Evolutionary conservation across 2,888 invertebrate species (phyloP).

Genomic region (Chirona hameri): DNA sequence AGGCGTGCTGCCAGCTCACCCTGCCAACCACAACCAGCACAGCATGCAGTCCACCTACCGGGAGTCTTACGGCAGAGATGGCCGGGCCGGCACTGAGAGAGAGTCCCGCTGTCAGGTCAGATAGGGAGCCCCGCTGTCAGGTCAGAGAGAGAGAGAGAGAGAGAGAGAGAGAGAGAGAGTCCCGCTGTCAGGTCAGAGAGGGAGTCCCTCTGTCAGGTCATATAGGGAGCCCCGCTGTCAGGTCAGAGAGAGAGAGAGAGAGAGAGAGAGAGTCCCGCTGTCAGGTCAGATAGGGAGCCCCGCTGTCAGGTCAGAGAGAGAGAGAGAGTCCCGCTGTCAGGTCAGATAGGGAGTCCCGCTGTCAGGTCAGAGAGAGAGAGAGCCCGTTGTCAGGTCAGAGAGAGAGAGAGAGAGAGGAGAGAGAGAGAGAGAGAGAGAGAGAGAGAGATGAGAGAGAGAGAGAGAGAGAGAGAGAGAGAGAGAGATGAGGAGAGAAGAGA

Average conservation of each 20-base stretch:
- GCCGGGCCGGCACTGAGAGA: too few relatives aligned
- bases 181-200: too few relatives aligned
- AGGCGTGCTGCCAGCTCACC: not conserved
- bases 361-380: too few relatives aligned
- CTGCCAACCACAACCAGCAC: not conserved
- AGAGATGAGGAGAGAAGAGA: too few relatives aligned
- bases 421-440: not conserved
- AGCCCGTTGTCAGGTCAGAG: not conserved
- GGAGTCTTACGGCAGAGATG: not conserved
- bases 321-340: not conserved
- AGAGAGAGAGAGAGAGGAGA: not conserved
- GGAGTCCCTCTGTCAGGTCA: too few relatives aligned
- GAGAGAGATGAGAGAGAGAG: too few relatives aligned
- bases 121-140: not conserved
- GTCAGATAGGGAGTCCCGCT: too few relatives aligned
- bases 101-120: too few relatives aligned
- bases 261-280: not conserved
- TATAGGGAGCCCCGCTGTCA: too few relatives aligned
- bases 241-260: too few relatives aligned
- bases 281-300: not conserved
- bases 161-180: not conserved
- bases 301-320: not conserved
- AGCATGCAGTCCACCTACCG: conserved; percentile 2
- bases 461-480: too few relatives aligned
- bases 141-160: not conserved